phyloP scores from a whole-genome alignment of 2,888 invertebrate species.

The Gymnosoma rotundatum region DNA sequence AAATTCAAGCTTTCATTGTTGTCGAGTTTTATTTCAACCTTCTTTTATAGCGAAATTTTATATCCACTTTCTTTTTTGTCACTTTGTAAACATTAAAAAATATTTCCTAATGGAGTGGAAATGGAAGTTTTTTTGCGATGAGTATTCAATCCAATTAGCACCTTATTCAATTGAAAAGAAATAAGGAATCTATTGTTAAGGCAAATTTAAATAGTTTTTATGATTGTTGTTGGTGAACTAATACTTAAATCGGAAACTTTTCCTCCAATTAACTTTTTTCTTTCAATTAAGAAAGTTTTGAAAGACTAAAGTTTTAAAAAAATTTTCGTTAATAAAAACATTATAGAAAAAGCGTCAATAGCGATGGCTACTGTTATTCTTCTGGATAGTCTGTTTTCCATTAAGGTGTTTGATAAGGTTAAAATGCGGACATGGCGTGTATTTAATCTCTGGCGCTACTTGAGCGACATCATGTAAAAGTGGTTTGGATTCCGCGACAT shows the following conservation, averaged over 20 bases:
- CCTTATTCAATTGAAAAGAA: slow-evolving; percentile 75
- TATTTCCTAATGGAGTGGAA: neutral
- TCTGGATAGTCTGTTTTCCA: no score
- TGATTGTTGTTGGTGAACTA: slow-evolving; percentile 5
- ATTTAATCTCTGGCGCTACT: no score
- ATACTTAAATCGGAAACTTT: slow-evolving; percentile 17
- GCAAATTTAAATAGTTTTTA: slow-evolving; percentile 12
- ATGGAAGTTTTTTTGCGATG: neutral
- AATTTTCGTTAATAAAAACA: no score
- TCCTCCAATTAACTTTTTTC: no score
- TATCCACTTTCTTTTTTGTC: slow-evolving; percentile 63
- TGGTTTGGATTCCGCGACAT: no score
- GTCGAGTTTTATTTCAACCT: slow-evolving; percentile 46
- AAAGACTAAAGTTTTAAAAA: no score
- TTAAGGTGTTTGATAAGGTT: no score
- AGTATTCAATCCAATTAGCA: slow-evolving; percentile 77
- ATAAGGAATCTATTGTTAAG: slow-evolving; percentile 76
- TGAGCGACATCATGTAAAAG: no score
- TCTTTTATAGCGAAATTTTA: slow-evolving; percentile 1
- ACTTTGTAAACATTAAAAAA: slow-evolving; percentile 29
- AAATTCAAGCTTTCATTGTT: slow-evolving; percentile 21
- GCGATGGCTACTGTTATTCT: no score
- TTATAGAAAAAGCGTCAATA: no score
- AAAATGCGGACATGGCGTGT: no score
- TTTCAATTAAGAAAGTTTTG: no score